phyloP scores from a whole-genome alignment of 2,797 vertebrate species.

The Gallinago nigripennis region DNA sequence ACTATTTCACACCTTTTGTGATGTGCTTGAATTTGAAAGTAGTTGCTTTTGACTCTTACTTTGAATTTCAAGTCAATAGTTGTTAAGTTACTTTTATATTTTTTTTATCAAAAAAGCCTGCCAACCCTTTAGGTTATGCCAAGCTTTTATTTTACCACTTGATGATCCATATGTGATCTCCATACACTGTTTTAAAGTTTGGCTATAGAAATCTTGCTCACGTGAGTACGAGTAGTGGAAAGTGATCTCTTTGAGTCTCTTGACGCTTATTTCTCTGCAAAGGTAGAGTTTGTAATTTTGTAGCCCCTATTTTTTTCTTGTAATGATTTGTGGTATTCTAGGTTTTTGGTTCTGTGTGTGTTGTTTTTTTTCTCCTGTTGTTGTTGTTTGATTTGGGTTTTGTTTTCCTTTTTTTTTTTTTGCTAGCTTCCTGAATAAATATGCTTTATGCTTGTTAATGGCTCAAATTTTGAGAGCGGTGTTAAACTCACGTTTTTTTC shows the following conservation, averaged over 20 bases:
- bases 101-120: not conserved
- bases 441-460: not conserved
- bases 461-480: not conserved
- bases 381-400: not conserved
- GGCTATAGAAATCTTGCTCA: not conserved
- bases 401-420: not conserved
- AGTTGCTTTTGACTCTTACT: not conserved
- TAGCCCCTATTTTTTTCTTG: rapidly evolving
- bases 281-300: not conserved
- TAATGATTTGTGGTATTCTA: not conserved
- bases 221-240: not conserved
- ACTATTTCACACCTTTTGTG: not conserved
- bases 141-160: not conserved
- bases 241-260: not conserved
- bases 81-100: not conserved
- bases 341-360: not conserved
- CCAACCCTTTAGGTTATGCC: not conserved
- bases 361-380: not conserved
- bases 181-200: not conserved
- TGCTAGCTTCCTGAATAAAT: not conserved
- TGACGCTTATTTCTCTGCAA: not conserved
- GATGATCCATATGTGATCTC: not conserved
- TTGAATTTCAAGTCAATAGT: not conserved
- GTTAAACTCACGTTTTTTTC: not conserved
- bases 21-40: not conserved